phyloP scores from a whole-genome alignment of 1,140 invertebrate species.

The Drosophila parvula region DNA sequence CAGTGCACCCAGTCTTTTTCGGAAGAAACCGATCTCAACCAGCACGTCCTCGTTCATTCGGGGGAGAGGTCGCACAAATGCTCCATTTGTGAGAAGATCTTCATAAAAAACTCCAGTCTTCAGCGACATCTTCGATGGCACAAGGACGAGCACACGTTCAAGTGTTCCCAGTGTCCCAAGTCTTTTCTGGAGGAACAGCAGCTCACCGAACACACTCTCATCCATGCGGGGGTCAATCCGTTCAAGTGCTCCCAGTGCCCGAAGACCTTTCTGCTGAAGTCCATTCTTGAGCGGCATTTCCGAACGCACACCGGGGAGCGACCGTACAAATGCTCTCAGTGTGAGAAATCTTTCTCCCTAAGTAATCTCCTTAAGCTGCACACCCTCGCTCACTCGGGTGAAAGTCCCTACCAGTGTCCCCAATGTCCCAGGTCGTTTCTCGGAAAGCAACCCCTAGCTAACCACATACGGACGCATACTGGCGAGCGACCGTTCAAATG shows the following conservation, averaged over 20 bases:
- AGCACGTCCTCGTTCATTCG: background rate
- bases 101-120: background rate
- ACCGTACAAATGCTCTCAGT: background rate
- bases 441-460: background rate
- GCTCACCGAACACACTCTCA: background rate
- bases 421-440: background rate
- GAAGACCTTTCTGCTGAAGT: background rate
- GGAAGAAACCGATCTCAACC: background rate
- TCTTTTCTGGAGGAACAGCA: background rate
- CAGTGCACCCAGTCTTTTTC: background rate
- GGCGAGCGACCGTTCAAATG: background rate
- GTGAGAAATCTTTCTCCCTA: background rate
- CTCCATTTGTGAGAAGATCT: background rate
- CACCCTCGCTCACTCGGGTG: background rate
- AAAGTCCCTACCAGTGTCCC: background rate
- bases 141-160: background rate
- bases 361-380: background rate
- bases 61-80: background rate
- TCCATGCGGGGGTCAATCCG: background rate
- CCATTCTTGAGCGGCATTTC: background rate
- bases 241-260: background rate
- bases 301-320: background rate
- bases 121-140: background rate
- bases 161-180: background rate
- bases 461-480: background rate